phyloP scores from a whole-genome alignment of 2,113 vertebrate genomes.

The human region DNA sequence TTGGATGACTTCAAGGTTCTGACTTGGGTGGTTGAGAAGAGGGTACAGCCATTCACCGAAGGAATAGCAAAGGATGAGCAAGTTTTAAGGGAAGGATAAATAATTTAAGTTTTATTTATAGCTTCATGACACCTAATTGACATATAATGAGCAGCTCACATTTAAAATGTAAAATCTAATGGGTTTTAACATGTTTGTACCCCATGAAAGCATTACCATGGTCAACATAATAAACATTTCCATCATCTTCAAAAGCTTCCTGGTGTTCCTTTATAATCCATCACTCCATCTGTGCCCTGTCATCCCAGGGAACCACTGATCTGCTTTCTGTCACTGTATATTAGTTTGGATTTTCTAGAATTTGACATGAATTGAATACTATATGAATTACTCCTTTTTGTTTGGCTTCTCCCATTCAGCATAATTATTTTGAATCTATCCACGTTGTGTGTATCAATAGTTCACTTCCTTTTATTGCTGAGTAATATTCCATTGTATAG shows the following conservation, averaged over 20 bases:
- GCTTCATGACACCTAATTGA: neutral
- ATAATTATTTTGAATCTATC: neutral
- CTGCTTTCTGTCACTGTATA: neutral
- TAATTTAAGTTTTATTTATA: neutral
- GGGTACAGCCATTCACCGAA: neutral
- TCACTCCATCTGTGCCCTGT: neutral
- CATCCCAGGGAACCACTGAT: neutral
- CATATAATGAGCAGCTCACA: neutral
- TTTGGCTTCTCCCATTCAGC: neutral
- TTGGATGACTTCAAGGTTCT: neutral
- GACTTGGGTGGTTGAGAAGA: neutral
- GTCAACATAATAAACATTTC: neutral
- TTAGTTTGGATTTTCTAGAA: neutral
- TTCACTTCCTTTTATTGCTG: neutral
- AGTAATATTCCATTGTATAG: neutral
- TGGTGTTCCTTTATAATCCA: neutral
- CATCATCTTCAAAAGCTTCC: neutral
- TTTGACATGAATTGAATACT: neutral
- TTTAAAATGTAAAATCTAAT: neutral
- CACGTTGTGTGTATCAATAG: neutral
- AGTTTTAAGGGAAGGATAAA: neutral
- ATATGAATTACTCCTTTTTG: neutral
- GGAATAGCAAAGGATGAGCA: neutral
- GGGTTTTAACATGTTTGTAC: neutral
- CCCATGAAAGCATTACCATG: neutral